These are phyloP conservation scores for Eulemur rufifrons DNA, from an alignment of 2,113 vertebrate genomes.

Conservation along the genomic window DNA sequence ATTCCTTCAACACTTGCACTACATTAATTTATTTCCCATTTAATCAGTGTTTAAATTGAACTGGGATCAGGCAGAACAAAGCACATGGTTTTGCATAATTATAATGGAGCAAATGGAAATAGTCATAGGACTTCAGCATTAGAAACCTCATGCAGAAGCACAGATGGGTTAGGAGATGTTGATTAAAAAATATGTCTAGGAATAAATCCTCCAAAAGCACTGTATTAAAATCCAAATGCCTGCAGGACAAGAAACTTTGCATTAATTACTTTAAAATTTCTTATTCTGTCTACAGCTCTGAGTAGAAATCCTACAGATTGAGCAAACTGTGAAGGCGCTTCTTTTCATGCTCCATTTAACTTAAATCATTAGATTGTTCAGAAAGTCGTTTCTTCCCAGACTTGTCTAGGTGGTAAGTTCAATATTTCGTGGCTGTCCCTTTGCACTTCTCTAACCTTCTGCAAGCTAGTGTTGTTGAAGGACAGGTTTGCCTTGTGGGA, in stretches of 20 bases:
- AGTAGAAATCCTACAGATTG: constrained; percentile 1
- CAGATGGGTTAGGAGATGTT: background rate
- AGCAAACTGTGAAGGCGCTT: background rate
- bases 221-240: background rate
- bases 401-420: background rate
- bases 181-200: background rate
- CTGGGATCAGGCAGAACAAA: constrained; percentile 1
- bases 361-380: constrained; percentile 28
- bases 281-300: background rate
- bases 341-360: background rate
- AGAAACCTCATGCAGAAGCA: constrained; percentile 3
- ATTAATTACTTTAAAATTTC: constrained; percentile 31
- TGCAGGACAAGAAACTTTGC: constrained; percentile 22
- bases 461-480: background rate
- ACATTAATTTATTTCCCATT: constrained; percentile 7
- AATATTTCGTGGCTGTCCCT: background rate
- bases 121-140: background rate
- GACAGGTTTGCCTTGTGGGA: background rate
- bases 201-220: constrained; percentile 26
- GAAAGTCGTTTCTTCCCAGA: constrained; percentile 17
- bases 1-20: background rate
- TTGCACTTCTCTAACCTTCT: background rate
- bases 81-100: constrained; percentile 42
- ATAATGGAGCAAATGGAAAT: background rate
- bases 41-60: constrained; percentile 35